phyloP scores from a whole-genome alignment of 2,888 invertebrate genomes.

The Diarsia rubi region DNA sequence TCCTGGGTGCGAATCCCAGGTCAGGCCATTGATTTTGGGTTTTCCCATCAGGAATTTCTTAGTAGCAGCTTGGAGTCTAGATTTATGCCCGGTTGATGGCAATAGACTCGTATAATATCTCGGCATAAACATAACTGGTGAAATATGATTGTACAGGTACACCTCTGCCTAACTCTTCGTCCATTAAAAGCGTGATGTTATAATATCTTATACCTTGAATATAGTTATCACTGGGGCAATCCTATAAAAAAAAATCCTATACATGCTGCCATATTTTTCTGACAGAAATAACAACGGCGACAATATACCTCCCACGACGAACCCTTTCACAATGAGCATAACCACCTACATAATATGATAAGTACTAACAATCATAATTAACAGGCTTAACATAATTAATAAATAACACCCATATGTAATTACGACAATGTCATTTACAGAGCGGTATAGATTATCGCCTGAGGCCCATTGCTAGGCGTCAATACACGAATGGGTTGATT shows the following conservation, averaged over 20 bases:
- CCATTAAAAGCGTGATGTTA: no score
- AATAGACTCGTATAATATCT: no score
- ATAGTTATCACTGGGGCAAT: neutral
- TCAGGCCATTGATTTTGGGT: no score
- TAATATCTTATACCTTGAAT: no score
- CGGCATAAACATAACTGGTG: no score
- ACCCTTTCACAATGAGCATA: neutral
- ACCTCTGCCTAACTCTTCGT: no score
- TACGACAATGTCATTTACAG: conserved; percentile 9
- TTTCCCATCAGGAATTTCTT: no score
- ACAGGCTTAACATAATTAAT: conserved; percentile 26
- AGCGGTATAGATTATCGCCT: conserved; percentile 26
- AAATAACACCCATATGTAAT: conserved; percentile 28
- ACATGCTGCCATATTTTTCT: neutral
- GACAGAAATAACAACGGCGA: neutral
- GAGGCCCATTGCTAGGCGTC: neutral
- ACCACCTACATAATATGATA: neutral
- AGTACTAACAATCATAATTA: conserved; percentile 3
- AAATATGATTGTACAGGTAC: no score
- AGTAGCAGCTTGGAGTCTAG: no score
- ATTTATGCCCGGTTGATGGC: no score
- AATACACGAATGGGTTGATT: neutral
- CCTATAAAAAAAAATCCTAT: neutral
- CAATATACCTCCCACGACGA: neutral
- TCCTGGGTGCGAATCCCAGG: no score